phyloP scores from a whole-genome alignment of 1,140 invertebrate species.

The Lordiphosa collinella region DNA sequence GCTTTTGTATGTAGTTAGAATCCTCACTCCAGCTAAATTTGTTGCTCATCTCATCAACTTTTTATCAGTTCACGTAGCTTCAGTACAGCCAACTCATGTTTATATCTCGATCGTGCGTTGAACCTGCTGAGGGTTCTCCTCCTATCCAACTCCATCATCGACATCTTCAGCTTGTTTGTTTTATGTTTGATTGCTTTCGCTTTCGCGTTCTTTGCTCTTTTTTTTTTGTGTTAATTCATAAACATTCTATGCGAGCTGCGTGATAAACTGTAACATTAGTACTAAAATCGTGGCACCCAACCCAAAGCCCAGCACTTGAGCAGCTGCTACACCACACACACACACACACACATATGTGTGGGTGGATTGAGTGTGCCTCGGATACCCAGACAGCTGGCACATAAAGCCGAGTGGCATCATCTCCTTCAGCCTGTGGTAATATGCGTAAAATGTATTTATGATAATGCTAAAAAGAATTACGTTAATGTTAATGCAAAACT shows the following conservation, averaged over 20 bases:
- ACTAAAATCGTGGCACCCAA: slow-evolving; percentile 37
- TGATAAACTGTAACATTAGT: slow-evolving; percentile 45
- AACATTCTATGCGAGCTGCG: slow-evolving; percentile 34
- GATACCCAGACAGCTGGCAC: slow-evolving; percentile 8
- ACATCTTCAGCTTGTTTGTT: slow-evolving; percentile 6
- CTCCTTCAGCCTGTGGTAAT: slow-evolving; percentile 44
- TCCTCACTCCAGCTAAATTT: too few relatives aligned
- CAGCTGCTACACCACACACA: slow-evolving; percentile 14
- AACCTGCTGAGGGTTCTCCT: too few relatives aligned
- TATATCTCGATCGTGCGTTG: too few relatives aligned
- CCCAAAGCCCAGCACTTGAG: slow-evolving; percentile 5
- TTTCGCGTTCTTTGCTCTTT: not conserved
- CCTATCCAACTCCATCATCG: too few relatives aligned
- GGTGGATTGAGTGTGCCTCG: too few relatives aligned
- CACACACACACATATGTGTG: not conserved
- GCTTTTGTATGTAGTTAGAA: too few relatives aligned
- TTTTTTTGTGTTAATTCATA: slow-evolving; percentile 30
- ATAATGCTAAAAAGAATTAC: slow-evolving; percentile 78
- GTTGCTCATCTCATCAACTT: too few relatives aligned
- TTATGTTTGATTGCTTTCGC: slow-evolving; percentile 18
- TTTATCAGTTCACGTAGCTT: too few relatives aligned
- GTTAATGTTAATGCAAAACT: slow-evolving; percentile 78
- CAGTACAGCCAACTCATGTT: too few relatives aligned
- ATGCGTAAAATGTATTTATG: slow-evolving; percentile 79
- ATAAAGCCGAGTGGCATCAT: slow-evolving; percentile 7